These are phyloP conservation scores for Apostichopus parvimensis DNA, from an alignment of 35 echinoderm and acorn worm genomes.

Conservation along the genomic window DNA sequence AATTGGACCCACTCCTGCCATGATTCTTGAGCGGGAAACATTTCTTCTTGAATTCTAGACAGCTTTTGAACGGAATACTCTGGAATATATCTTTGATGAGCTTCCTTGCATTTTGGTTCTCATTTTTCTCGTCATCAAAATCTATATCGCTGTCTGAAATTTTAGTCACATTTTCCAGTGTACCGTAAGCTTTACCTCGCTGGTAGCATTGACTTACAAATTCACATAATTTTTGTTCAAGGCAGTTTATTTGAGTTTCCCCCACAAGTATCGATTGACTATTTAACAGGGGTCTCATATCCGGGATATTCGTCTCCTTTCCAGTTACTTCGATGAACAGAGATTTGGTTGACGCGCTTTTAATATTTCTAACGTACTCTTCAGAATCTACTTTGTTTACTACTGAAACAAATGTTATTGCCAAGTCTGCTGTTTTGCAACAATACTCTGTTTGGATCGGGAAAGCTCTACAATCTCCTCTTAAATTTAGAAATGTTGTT, in stretches of 20 bases:
- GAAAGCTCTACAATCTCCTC: slow-evolving; percentile 17
- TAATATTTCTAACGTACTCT: not conserved
- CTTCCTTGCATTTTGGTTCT: not conserved
- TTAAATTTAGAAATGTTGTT: slow-evolving; percentile 25
- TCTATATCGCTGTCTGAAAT: not conserved
- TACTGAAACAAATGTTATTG: not conserved
- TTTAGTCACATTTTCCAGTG: not conserved
- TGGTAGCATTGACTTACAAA: not conserved
- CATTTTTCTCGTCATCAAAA: not conserved
- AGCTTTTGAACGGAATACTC: not conserved
- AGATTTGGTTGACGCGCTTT: not conserved
- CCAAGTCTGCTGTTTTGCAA: slow-evolving; percentile 14
- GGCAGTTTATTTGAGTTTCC: not conserved
- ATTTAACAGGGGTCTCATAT: not conserved
- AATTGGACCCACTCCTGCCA: slow-evolving; percentile 28
- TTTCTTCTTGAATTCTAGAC: slow-evolving; percentile 16
- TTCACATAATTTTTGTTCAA: not conserved
- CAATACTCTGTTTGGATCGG: not conserved
- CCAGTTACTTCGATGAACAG: not conserved
- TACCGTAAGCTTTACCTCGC: not conserved
- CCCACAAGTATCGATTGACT: not conserved
- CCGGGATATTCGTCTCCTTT: not conserved
- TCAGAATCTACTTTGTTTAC: not conserved
- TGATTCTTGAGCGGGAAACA: not conserved
- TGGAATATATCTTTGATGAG: not conserved